These are phyloP conservation scores for Drosophila bocki DNA, from an alignment of 1,140 invertebrate genomes.

Conservation along the genomic window DNA sequence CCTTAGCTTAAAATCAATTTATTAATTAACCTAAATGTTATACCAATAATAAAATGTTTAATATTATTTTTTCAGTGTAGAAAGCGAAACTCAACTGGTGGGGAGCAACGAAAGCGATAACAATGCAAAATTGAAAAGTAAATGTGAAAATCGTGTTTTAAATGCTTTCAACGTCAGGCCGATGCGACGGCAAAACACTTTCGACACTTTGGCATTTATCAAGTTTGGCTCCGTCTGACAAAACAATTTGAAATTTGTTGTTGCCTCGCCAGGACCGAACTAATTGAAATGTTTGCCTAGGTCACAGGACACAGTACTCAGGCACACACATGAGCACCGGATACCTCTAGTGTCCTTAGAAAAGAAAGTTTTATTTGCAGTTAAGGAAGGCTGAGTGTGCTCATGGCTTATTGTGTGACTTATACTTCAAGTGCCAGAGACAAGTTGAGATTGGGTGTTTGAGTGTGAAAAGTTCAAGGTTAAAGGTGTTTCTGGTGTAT, in stretches of 20 bases:
- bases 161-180: constrained; percentile 68
- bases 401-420: constrained; percentile 10
- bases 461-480: not conserved
- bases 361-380: constrained; percentile 11
- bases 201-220: constrained; percentile 75
- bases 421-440: not conserved
- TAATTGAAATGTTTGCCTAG: constrained; percentile 73
- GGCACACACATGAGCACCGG: constrained; percentile 54
- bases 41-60: not conserved
- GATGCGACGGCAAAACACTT: constrained; percentile 47
- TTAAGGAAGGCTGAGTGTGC: constrained; percentile 15
- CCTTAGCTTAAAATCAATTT: no score
- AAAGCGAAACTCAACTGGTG: constrained; percentile 17
- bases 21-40: no score
- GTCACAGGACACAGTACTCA: constrained; percentile 41
- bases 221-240: constrained; percentile 64
- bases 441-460: not conserved
- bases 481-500: not conserved
- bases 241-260: constrained; percentile 69
- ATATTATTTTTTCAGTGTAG: constrained; percentile 3
- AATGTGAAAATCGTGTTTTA: constrained; percentile 80
- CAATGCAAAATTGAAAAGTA: constrained; percentile 73
- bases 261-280: constrained; percentile 39
- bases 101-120: constrained; percentile 46
- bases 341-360: constrained; percentile 48